phyloP scores from a whole-genome alignment of 53 echinoderm and acorn worm genomes.

The Antedon mediterranea region DNA sequence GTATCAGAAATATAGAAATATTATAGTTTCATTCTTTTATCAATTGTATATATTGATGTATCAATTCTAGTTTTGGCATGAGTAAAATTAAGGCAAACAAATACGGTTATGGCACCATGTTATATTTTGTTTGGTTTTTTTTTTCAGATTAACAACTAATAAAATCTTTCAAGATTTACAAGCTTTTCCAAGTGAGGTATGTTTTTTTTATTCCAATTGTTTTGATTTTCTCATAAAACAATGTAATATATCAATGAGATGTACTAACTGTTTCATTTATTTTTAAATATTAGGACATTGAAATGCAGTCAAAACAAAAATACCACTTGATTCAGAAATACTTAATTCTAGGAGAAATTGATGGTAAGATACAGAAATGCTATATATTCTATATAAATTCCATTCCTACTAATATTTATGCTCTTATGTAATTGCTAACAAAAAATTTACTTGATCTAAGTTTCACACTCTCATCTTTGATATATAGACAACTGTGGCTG shows the following conservation, averaged over 20 bases:
- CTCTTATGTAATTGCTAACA: background rate
- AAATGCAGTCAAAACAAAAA: constrained; percentile 62
- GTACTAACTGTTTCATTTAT: too few species aligned
- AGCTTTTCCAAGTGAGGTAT: constrained; percentile 78
- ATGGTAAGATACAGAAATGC: constrained; percentile 70
- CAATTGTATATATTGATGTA: too few species aligned
- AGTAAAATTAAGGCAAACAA: too few species aligned
- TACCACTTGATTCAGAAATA: constrained; percentile 89
- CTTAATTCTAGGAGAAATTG: constrained; percentile 81
- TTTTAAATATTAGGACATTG: constrained; percentile 53
- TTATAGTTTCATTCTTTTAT: background rate
- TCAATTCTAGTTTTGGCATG: too few species aligned
- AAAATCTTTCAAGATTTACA: constrained; percentile 76
- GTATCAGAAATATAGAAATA: background rate
- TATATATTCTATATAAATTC: too few species aligned
- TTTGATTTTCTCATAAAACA: too few species aligned
- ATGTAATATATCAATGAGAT: too few species aligned
- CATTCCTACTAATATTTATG: background rate
- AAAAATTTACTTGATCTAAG: too few species aligned
- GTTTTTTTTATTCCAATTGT: constrained; percentile 1
- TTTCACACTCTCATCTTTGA: too few species aligned
- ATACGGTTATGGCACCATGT: too few species aligned
- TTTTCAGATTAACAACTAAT: constrained; percentile 44
- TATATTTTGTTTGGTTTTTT: too few species aligned
- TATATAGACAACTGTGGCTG: too few species aligned